Evolutionary conservation across 2,113 vertebrate genomes (phyloP).

Genomic region (Rattus rattus): DNA sequence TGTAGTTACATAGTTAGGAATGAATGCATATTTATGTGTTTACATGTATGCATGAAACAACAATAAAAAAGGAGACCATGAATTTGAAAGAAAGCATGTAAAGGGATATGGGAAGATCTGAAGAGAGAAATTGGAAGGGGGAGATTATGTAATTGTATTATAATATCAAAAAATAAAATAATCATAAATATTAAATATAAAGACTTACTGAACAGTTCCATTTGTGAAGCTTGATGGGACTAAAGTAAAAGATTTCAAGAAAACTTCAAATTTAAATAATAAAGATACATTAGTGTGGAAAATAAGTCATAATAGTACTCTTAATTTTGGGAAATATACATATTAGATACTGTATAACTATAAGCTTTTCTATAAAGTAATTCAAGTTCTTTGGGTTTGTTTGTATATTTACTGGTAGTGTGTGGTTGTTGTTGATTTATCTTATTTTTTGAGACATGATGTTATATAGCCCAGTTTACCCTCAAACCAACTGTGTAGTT

Average conservation of each 20-base stretch:
- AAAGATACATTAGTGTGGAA: background rate
- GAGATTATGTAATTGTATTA: background rate
- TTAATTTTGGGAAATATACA: background rate
- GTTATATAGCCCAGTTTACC: background rate
- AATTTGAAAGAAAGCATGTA: background rate
- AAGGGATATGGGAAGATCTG: background rate
- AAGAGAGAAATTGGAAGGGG: background rate
- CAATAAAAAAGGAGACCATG: background rate
- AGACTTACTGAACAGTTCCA: background rate
- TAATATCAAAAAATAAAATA: background rate
- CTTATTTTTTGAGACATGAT: background rate
- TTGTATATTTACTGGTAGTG: background rate
- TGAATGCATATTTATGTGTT: background rate
- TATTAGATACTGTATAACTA: background rate
- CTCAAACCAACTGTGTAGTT: background rate
- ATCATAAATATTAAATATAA: background rate
- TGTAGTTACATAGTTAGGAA: background rate
- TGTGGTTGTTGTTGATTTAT: too few relatives aligned
- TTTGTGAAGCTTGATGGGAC: background rate
- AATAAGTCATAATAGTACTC: background rate
- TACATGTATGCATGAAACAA: background rate
- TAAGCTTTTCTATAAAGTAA: background rate
- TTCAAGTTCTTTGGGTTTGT: background rate
- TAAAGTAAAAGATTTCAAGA: background rate
- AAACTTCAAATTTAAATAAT: background rate